Evolutionary conservation across 2,113 vertebrate genomes (phyloP).

Genomic region (Garra rufa): DNA sequence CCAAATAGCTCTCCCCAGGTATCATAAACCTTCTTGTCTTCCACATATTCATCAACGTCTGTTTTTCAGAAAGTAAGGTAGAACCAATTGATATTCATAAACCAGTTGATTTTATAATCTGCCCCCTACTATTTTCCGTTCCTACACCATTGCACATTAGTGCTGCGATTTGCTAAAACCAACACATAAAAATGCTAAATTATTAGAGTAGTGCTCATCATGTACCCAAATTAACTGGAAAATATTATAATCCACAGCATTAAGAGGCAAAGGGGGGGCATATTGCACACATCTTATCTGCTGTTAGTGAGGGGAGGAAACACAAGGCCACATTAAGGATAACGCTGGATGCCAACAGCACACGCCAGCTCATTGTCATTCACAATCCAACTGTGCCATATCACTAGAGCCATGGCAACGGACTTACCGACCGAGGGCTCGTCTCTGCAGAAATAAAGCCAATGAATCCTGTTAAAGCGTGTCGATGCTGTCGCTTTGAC

Average conservation of each 20-base stretch:
- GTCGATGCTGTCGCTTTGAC: not conserved
- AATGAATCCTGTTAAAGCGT: conserved; percentile 40
- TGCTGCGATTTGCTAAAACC: not conserved
- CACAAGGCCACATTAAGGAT: conserved; percentile 37
- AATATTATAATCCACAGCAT: conserved; percentile 40
- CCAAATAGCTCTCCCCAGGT: not conserved
- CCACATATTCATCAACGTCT: conserved; percentile 5
- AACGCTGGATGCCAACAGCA: conserved; percentile 32
- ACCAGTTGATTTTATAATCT: conserved; percentile 8
- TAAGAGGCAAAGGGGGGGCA: not conserved
- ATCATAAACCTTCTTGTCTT: not conserved
- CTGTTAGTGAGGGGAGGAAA: conserved; percentile 29
- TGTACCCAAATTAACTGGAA: conserved; percentile 7
- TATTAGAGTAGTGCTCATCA: conserved; percentile 20
- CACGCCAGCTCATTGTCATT: conserved; percentile 35
- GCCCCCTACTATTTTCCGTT: not conserved
- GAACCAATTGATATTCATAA: conserved; percentile 19
- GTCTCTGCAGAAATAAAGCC: conserved; percentile 66
- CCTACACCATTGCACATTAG: not conserved
- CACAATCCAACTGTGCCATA: conserved; percentile 43
- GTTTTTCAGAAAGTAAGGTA: not conserved
- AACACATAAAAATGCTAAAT: not conserved
- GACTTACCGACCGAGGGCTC: conserved; percentile 68
- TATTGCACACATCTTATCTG: conserved; percentile 42
- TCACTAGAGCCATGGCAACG: conserved; percentile 36